Conservation (phyloP, 2,797 vertebrate genomes). For the Ctenopoma kingsleyae region DNA sequence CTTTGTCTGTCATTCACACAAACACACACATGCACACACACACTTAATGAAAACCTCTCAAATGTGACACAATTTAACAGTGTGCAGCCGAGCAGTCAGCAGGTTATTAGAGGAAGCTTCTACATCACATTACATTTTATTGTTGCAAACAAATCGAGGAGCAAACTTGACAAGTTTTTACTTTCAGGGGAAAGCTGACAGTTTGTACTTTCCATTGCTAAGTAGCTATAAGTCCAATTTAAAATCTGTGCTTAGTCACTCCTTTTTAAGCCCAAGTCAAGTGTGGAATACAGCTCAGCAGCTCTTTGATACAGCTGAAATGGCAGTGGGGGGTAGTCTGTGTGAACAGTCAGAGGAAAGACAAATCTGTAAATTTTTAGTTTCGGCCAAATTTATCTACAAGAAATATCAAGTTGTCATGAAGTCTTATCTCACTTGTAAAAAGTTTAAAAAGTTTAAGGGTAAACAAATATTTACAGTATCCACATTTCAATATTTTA, state of each 20-base stretch:
- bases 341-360: background rate
- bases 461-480: background rate
- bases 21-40: slow-evolving; percentile 19
- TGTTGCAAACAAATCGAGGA: slow-evolving; percentile 53
- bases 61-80: slow-evolving; percentile 43
- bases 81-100: slow-evolving; percentile 62
- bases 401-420: slow-evolving; percentile 12
- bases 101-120: slow-evolving; percentile 57
- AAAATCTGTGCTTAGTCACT: slow-evolving; percentile 73
- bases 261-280: slow-evolving; percentile 59
- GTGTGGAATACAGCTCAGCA: slow-evolving; percentile 43
- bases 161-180: slow-evolving; percentile 59
- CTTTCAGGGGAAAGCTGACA: slow-evolving; percentile 62
- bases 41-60: slow-evolving; percentile 25
- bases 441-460: slow-evolving; percentile 5
- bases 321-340: background rate
- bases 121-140: slow-evolving; percentile 32
- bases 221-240: slow-evolving; percentile 63
- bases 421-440: too few species aligned
- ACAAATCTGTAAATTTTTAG: slow-evolving; percentile 12
- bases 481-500: background rate
- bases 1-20: slow-evolving; percentile 27
- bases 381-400: slow-evolving; percentile 7
- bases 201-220: slow-evolving; percentile 59
- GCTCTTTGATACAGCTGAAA: slow-evolving; percentile 14